Evolutionary conservation across 2,113 vertebrate genomes (phyloP).

Genomic region (Dolichotis patagonum): DNA sequence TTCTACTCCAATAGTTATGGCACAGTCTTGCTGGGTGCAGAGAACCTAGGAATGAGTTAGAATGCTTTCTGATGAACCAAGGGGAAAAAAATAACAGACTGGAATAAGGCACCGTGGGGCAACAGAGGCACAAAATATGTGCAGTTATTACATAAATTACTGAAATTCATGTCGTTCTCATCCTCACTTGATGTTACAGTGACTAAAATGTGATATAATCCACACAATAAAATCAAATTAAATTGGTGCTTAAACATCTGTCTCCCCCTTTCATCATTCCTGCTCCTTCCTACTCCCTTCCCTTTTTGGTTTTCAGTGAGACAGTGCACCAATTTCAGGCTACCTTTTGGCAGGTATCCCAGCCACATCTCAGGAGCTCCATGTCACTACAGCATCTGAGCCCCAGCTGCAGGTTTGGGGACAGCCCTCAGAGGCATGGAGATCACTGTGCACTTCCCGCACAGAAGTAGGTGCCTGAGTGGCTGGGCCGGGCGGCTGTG

Average conservation of each 20-base stretch:
- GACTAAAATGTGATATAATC: not conserved
- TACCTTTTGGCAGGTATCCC: not conserved
- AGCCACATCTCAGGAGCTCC: not conserved
- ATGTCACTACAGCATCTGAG: not conserved
- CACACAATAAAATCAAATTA: not conserved
- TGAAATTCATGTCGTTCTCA: not conserved
- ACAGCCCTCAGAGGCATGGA: too few relatives aligned
- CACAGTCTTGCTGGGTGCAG: not conserved
- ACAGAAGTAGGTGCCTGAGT: too few relatives aligned
- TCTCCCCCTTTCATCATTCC: not conserved
- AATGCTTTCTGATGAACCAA: not conserved
- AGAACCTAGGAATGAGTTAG: not conserved
- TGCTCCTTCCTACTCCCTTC: too few relatives aligned
- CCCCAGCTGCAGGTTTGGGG: too few relatives aligned
- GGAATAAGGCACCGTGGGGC: not conserved
- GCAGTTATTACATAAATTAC: not conserved
- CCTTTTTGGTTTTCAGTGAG: not conserved
- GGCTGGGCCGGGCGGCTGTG: too few relatives aligned
- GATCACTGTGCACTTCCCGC: too few relatives aligned
- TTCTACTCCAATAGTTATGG: not conserved
- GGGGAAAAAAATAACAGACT: not conserved
- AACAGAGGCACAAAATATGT: not conserved
- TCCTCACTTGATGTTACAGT: not conserved
- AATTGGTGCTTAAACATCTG: not conserved
- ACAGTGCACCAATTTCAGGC: not conserved